A percentile compares a stretch with the other conserved stretches of the same genome.
These are phyloP conservation scores for Tetranychus truncatus DNA, from an alignment of 2,888 invertebrate species.

Conservation along the genomic window DNA sequence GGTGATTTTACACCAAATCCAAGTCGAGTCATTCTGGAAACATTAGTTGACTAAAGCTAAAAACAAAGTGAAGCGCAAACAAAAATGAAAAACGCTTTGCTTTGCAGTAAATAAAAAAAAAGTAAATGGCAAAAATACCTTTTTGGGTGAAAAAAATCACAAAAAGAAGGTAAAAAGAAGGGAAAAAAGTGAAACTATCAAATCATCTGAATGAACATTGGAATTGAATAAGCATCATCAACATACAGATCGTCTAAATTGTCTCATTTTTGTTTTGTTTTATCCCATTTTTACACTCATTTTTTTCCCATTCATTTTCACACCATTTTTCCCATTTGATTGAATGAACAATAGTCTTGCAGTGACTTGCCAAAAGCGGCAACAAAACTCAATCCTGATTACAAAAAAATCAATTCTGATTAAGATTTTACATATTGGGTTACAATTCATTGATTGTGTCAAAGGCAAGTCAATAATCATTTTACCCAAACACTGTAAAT, in stretches of 20 bases:
- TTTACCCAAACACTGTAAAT: background rate
- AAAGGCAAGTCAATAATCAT: background rate
- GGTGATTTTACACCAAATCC: background rate
- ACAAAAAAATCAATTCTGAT: background rate
- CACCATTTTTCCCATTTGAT: background rate
- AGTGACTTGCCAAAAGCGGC: background rate
- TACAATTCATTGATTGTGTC: background rate
- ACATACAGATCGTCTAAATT: background rate
- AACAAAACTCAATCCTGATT: background rate
- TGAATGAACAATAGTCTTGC: background rate
- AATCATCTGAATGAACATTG: no score
- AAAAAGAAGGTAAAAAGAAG: background rate
- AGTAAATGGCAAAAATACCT: background rate
- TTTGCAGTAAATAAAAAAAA: no score
- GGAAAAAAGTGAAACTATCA: background rate
- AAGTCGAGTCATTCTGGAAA: background rate
- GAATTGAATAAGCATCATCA: background rate
- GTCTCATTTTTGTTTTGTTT: background rate
- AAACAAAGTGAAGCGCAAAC: no score
- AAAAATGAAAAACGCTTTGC: no score
- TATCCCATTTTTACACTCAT: no score
- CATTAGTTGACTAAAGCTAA: no score
- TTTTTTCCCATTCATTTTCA: no score
- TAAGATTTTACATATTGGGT: background rate
- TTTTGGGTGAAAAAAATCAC: background rate